Evolutionary conservation across 1,140 invertebrate species (phyloP).

Genomic region (Temnothorax curvispinosus): DNA sequence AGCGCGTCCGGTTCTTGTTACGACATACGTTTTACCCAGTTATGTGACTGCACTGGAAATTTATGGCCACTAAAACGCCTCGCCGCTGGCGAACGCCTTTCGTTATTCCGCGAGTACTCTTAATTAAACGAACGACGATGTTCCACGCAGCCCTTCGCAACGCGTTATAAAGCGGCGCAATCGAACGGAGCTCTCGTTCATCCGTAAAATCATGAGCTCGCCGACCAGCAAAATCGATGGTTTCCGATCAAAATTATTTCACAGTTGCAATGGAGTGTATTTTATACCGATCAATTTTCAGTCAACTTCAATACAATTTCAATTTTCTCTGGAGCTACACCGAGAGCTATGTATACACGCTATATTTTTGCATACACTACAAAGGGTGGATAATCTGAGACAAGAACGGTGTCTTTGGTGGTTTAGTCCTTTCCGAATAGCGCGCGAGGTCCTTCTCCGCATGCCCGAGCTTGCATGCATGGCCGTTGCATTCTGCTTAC

Average conservation of each 20-base stretch:
- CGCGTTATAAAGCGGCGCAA: slow-evolving; percentile 3
- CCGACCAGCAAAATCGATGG: background rate
- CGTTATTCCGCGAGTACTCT: slow-evolving; percentile 45
- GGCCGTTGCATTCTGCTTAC: slow-evolving; percentile 35
- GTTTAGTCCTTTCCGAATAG: slow-evolving; percentile 13
- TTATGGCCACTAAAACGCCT: slow-evolving; percentile 53
- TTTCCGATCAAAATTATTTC: slow-evolving; percentile 6
- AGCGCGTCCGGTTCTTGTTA: slow-evolving; percentile 49
- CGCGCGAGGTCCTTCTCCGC: background rate
- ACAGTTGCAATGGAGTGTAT: background rate
- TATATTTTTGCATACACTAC: background rate
- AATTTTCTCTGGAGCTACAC: too few species aligned
- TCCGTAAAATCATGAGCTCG: slow-evolving; percentile 15
- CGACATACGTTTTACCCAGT: slow-evolving; percentile 46
- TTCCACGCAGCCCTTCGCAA: slow-evolving; percentile 10
- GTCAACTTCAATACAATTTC: background rate
- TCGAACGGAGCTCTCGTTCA: background rate
- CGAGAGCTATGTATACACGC: too few species aligned
- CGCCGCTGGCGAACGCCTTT: slow-evolving; percentile 39
- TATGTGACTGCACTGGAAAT: slow-evolving; percentile 50
- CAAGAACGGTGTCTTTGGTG: background rate
- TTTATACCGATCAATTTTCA: background rate
- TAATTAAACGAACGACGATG: slow-evolving; percentile 41
- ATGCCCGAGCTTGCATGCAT: slow-evolving; percentile 29
- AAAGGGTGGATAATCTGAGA: slow-evolving; percentile 17